These are phyloP conservation scores for Silurus meridionalis DNA, from an alignment of 2,113 vertebrate genomes.

Conservation along the genomic window DNA sequence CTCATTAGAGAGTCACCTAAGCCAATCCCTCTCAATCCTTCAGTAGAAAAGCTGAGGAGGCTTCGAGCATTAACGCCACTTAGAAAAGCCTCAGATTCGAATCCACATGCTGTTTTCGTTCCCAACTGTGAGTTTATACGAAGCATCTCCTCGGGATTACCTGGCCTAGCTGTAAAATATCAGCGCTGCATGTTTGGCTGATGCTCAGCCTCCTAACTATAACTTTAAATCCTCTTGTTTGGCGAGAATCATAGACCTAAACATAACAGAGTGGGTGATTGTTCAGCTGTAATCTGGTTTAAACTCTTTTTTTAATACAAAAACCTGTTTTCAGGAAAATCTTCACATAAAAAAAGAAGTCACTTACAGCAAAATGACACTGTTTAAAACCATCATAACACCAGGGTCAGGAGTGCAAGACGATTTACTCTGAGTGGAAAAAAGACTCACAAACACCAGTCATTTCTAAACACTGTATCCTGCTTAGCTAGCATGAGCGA, in stretches of 20 bases:
- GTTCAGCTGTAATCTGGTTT: constrained; percentile 74
- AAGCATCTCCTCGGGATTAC: constrained; percentile 57
- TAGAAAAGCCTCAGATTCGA: constrained; percentile 34
- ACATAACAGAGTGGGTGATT: constrained; percentile 72
- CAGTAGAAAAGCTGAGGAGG: constrained; percentile 31
- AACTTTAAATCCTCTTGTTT: constrained; percentile 75
- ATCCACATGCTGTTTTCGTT: constrained; percentile 25
- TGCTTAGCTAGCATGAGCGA: neutral
- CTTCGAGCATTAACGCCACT: constrained; percentile 29
- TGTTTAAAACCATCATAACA: constrained; percentile 21
- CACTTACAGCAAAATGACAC: constrained; percentile 5
- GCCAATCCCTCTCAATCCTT: constrained; percentile 67
- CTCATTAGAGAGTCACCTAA: constrained; percentile 73
- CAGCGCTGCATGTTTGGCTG: constrained; percentile 63
- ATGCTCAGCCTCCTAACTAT: constrained; percentile 66
- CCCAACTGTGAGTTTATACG: neutral
- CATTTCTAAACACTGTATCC: neutral
- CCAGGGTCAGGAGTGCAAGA: neutral
- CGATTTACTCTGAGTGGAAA: neutral
- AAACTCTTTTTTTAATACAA: constrained; percentile 63
- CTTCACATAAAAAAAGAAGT: constrained; percentile 33
- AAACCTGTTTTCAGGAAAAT: constrained; percentile 60
- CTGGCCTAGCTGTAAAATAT: constrained; percentile 67
- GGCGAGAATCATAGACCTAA: constrained; percentile 74
- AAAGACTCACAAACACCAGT: neutral